Percentiles rank a stretch among this genome's conserved stretches.
phyloP scores from a whole-genome alignment of 2,113 vertebrate species.

The Vidua macroura region DNA sequence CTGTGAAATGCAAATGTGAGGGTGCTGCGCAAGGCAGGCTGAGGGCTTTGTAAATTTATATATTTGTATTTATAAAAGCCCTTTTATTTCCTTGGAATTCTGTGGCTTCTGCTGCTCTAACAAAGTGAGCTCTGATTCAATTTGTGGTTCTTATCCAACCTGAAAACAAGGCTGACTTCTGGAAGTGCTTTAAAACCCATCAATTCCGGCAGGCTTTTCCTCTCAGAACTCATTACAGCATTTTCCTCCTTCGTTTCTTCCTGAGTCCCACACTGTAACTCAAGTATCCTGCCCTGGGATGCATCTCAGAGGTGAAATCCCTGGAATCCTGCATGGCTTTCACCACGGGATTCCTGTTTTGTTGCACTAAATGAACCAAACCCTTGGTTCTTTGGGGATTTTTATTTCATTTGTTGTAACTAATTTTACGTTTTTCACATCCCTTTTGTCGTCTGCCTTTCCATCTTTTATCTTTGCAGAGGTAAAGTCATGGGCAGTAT shows the following conservation, averaged over 20 bases:
- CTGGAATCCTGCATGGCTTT: not conserved
- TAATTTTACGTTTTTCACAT: accelerated
- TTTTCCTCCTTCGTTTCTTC: not conserved
- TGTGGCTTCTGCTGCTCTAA: not conserved
- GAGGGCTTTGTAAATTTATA: not conserved
- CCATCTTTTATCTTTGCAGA: not conserved
- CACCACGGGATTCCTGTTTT: not conserved
- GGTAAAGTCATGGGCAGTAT: accelerated
- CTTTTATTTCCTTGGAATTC: not conserved
- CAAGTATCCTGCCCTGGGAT: not conserved
- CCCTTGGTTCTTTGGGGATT: not conserved
- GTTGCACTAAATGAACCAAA: not conserved
- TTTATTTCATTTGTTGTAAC: not conserved
- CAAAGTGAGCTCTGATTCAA: not conserved
- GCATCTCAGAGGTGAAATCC: not conserved
- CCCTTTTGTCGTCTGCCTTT: not conserved
- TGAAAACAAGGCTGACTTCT: not conserved
- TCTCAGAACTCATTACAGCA: not conserved
- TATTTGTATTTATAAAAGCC: not conserved
- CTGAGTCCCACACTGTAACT: not conserved
- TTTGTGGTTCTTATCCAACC: not conserved
- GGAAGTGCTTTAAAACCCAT: constrained; percentile 35
- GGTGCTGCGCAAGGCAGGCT: not conserved
- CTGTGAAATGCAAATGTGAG: not conserved
- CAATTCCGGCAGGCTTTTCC: not conserved